These are phyloP conservation scores for Phoxinus dragarum DNA, from an alignment of 2,797 vertebrate species.

Conservation along the genomic window DNA sequence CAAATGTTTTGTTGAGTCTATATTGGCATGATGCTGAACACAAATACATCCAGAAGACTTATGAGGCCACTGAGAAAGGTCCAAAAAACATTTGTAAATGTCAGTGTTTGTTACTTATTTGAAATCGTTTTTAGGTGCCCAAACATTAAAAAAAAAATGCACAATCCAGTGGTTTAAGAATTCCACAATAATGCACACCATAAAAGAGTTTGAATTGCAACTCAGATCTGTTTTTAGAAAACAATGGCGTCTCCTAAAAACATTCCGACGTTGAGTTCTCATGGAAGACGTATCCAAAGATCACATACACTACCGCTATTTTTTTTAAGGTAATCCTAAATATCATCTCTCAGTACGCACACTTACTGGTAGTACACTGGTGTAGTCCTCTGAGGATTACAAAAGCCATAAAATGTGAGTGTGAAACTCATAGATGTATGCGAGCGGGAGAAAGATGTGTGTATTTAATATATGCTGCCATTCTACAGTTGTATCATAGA, in stretches of 20 bases:
- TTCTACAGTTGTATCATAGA: conserved; percentile 55
- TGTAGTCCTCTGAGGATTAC: conserved; percentile 48
- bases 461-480: conserved; percentile 58
- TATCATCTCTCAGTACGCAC: conserved; percentile 34
- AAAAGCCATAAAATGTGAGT: conserved; percentile 54
- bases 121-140: background rate
- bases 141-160: conserved; percentile 19
- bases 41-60: conserved; percentile 19
- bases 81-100: background rate
- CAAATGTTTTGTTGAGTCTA: conserved; percentile 10
- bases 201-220: conserved; percentile 43
- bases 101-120: conserved; percentile 26
- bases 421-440: conserved; percentile 63
- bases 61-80: conserved; percentile 7
- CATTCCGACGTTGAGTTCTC: conserved; percentile 18
- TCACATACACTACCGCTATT: conserved; percentile 4
- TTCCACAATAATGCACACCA: conserved; percentile 15
- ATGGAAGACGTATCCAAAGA: conserved; percentile 18
- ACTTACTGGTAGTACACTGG: conserved; percentile 57
- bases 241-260: conserved; percentile 37
- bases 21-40: conserved; percentile 19
- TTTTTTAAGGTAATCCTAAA: conserved; percentile 25
- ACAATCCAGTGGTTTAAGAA: conserved; percentile 20
- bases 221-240: conserved; percentile 4
- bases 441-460: conserved; percentile 44